phyloP scores from a whole-genome alignment of 1,140 invertebrate species.

The Caenorhabditis remanei region DNA sequence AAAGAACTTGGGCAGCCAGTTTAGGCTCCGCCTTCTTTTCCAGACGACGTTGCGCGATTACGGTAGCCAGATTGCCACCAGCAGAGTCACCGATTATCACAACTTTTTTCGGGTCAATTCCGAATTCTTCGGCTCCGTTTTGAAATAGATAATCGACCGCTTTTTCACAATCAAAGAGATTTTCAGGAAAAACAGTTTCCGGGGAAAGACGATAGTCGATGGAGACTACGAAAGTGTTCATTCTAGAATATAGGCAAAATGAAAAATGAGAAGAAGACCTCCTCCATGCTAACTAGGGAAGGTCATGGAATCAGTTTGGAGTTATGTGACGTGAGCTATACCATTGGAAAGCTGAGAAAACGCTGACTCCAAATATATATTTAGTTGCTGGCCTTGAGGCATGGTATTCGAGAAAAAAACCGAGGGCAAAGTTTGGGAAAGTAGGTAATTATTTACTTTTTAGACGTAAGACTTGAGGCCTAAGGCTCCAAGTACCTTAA shows the following conservation, averaged over 20 bases:
- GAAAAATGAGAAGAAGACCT: neutral
- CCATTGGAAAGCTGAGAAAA: no score
- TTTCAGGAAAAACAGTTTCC: conserved; percentile 73
- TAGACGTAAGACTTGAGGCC: no score
- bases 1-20: conserved; percentile 55
- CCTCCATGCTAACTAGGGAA: no score
- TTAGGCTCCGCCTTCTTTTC: conserved; percentile 3
- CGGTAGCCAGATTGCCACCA: conserved; percentile 65
- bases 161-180: conserved; percentile 71
- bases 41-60: conserved; percentile 58
- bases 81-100: conserved; percentile 67
- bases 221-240: conserved; percentile 71
- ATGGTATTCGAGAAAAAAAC: no score
- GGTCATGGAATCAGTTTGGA: no score
- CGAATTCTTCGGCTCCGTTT: conserved; percentile 24
- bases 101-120: conserved; percentile 47
- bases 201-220: conserved; percentile 76
- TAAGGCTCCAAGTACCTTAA: no score
- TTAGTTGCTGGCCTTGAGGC: no score
- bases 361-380: no score
- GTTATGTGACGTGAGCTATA: no score
- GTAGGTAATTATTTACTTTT: no score
- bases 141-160: conserved; percentile 56
- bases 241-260: conserved; percentile 65
- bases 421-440: no score